Evolutionary conservation across 2,888 invertebrate species (phyloP).

Genomic region (Limenitis camilla): DNA sequence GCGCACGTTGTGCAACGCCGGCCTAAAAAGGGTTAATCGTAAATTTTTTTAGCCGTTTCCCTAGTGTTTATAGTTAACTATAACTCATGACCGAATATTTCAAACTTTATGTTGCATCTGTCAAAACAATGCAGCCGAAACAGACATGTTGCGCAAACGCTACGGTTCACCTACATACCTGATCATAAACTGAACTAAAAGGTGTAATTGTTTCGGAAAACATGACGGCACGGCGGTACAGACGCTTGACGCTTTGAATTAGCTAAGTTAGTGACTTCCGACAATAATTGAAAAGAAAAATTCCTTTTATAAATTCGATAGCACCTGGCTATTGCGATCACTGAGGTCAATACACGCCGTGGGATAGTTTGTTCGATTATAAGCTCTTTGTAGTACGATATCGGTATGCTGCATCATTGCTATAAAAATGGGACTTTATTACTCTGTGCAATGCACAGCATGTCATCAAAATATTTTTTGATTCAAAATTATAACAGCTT

Average conservation of each 20-base stretch:
- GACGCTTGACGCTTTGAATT: slow-evolving; percentile 32
- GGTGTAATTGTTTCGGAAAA: slow-evolving; percentile 57
- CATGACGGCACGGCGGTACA: slow-evolving; percentile 32
- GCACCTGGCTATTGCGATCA: slow-evolving; percentile 22
- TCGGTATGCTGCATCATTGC: neutral
- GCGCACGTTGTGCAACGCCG: slow-evolving; percentile 14
- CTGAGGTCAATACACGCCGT: slow-evolving; percentile 25
- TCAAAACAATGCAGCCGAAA: slow-evolving; percentile 45
- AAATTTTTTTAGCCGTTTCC: slow-evolving; percentile 34
- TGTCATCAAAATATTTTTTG: neutral
- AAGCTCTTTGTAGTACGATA: slow-evolving; percentile 1
- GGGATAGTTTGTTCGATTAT: slow-evolving; percentile 5
- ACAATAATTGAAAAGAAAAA: slow-evolving; percentile 33
- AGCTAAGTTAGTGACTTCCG: slow-evolving; percentile 40
- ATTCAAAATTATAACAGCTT: too few species aligned
- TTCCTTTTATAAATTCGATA: slow-evolving; percentile 22
- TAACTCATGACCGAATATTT: slow-evolving; percentile 41
- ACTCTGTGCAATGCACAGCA: neutral
- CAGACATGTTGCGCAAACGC: slow-evolving; percentile 37
- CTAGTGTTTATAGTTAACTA: slow-evolving; percentile 39
- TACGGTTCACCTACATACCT: slow-evolving; percentile 43
- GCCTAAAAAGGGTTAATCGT: slow-evolving; percentile 26
- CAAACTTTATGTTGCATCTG: slow-evolving; percentile 53
- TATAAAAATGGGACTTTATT: slow-evolving; percentile 1
- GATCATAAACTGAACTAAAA: slow-evolving; percentile 44